Evolutionary conservation across 2,797 vertebrate species (phyloP).

Genomic region (Danio choprae): DNA sequence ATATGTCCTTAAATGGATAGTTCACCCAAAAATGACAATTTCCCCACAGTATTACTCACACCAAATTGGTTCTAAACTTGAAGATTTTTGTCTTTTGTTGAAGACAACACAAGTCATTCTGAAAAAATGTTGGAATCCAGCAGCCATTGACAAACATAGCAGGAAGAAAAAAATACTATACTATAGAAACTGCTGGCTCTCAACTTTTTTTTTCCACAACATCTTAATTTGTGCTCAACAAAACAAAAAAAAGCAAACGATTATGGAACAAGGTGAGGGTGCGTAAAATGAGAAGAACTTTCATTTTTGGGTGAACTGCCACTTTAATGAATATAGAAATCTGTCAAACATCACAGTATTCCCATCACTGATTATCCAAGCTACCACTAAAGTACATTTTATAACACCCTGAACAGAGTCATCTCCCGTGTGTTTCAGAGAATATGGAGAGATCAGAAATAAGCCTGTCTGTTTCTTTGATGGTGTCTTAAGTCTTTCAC

Average conservation of each 20-base stretch:
- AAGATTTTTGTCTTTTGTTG: too few species aligned
- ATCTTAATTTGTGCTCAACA: too few species aligned
- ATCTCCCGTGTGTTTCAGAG: neutral
- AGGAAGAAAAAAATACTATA: neutral
- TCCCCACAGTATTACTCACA: neutral
- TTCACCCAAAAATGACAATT: neutral
- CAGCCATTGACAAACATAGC: too few species aligned
- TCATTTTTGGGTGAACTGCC: neutral
- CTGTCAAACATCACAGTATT: neutral
- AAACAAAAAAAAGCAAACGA: neutral
- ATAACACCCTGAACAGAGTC: neutral
- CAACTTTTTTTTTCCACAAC: too few species aligned
- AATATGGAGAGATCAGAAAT: constrained; percentile 17
- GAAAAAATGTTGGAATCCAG: neutral
- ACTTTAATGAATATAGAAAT: neutral
- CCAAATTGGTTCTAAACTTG: neutral
- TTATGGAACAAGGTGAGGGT: neutral
- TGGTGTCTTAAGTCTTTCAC: constrained; percentile 28
- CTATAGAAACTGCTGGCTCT: too few species aligned
- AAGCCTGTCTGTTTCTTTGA: constrained; percentile 32
- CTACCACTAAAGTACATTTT: neutral
- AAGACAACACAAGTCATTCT: too few species aligned
- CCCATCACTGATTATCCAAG: neutral
- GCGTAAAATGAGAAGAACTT: neutral
- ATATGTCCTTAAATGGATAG: neutral